Base-by-base conservation (phyloP, 2,888 invertebrate species). In the Calephelis perditalis region DNA sequence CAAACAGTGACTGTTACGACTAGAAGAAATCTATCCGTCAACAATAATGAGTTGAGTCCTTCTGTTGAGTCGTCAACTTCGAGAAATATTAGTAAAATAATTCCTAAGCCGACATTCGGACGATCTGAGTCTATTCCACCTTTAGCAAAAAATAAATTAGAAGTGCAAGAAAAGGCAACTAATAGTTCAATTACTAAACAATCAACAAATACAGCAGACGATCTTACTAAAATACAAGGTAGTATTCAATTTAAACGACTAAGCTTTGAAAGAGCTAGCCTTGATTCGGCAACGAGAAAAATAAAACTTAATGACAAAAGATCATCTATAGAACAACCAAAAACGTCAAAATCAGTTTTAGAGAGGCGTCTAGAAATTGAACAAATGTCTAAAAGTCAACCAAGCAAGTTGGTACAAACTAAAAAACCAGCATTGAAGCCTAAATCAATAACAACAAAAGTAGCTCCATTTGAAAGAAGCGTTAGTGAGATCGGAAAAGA, bases 331-430 rank as follows among this genome's bases (percentile, higher is more conserved):
- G 88, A 85, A 70, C 77, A 79, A 60, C 76, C 80, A 12, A 86
- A 87, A 76, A 79, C 79, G 7, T 74, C 84, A 1, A 91, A 91
- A 73, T 84, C 91, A 0, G 91, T 91, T 0, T 68, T 86, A 63
- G 90, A 91, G 71, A 79, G 91, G 62, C 72, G 87, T 68, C 84
- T 90, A 80, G 91, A 88, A 69, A 84, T 91, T 9, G 91, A 91
- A 70, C 76, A 81, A 61, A 73, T 90, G 78, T 75, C 86, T 0
- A 86, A 83, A 72, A 73, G 65, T 59, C 79, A 82, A 69, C 62
- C 70, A 6, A 66, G 62, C 0, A 86, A 80, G 70, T 63, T 75
- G 3, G 76, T 66, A 65, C 74, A 71, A n/a, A 69, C 58, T 44
- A 86, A 81, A 63, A 87, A 85, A 66, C 80, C 82, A 0, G 62